These are phyloP conservation scores for Eulemur albifrons DNA, from an alignment of 2,797 vertebrate species.

Conservation along the genomic window DNA sequence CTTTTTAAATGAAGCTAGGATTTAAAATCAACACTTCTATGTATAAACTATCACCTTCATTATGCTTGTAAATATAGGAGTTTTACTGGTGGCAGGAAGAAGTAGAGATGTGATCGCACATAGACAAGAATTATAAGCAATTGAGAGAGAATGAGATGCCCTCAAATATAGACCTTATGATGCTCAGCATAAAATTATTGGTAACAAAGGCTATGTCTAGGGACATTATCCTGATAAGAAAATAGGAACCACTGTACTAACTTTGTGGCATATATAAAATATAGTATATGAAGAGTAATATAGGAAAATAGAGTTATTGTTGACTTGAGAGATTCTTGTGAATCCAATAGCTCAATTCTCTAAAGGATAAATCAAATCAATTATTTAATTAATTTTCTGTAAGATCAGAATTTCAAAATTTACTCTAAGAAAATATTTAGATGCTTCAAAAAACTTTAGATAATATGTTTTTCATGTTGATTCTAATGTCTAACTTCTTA, in stretches of 20 bases:
- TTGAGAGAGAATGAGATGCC: background rate
- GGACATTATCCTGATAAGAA: too few relatives aligned
- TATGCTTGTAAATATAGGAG: background rate
- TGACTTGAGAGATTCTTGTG: background rate
- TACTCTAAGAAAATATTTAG: background rate
- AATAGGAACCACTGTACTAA: background rate
- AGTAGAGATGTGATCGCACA: background rate
- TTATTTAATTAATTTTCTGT: background rate
- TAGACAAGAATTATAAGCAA: background rate
- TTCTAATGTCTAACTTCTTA: background rate
- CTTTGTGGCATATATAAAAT: background rate
- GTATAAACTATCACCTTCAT: background rate
- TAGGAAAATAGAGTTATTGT: background rate
- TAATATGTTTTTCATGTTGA: background rate
- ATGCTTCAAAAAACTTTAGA: background rate
- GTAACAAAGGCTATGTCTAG: background rate
- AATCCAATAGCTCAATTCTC: background rate
- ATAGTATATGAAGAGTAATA: background rate
- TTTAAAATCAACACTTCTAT: background rate
- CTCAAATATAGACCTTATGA: background rate
- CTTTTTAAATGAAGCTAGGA: background rate
- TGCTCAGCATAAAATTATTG: background rate
- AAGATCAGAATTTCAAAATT: background rate
- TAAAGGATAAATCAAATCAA: background rate
- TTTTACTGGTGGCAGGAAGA: background rate